Percentiles rank a stretch among this genome's conserved stretches.
These are phyloP conservation scores for Stenopsyche tienmushanensis DNA, from an alignment of 1,140 invertebrate species.

Conservation along the genomic window DNA sequence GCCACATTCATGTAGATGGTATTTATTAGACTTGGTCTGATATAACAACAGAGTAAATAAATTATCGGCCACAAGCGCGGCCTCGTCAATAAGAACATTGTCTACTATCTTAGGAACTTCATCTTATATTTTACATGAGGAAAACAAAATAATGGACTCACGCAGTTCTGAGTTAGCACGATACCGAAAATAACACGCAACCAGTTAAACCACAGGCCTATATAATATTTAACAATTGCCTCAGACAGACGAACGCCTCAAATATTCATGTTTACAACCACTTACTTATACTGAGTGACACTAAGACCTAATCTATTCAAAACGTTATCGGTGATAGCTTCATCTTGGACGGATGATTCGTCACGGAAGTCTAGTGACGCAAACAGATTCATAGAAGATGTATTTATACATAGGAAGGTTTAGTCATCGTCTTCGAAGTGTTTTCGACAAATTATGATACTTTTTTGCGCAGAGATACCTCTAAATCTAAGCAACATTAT, in stretches of 20 bases:
- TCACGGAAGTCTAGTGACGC: no score
- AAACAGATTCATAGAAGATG: no score
- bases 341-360: no score
- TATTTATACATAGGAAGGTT: no score
- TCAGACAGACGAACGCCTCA: background rate
- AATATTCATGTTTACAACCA: background rate
- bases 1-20: no score
- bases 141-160: constrained; percentile 4
- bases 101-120: background rate
- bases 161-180: constrained; percentile 1
- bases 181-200: constrained; percentile 8
- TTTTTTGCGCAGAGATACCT: no score
- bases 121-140: constrained; percentile 10
- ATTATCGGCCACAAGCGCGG: background rate
- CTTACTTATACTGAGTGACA: background rate
- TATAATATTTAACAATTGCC: background rate
- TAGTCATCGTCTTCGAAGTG: no score
- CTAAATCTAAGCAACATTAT: no score
- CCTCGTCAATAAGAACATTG: background rate
- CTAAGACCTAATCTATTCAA: no score
- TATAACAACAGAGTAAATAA: background rate
- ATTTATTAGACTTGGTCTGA: no score
- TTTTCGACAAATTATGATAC: no score
- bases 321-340: no score
- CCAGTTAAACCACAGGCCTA: background rate